Percentiles rank a stretch among this genome's conserved stretches.
Evolutionary conservation across 2,797 vertebrate genomes (phyloP).

Genomic region (Gallirallus australis): DNA sequence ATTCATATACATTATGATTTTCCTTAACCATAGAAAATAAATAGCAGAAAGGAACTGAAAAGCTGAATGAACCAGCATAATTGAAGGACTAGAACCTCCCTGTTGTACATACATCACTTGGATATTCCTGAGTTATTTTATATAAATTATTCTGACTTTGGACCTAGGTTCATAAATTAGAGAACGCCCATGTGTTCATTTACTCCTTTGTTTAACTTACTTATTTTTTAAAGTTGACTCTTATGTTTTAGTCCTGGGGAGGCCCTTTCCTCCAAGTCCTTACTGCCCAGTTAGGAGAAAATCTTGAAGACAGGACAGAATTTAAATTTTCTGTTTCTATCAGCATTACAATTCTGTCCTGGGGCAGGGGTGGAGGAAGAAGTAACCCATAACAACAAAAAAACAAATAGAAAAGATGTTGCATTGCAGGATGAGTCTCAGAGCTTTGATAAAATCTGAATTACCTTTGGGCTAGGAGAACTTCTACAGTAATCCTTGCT

Average conservation of each 20-base stretch:
- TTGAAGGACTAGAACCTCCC: neutral
- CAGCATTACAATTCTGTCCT: neutral
- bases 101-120: neutral
- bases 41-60: neutral
- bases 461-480: neutral
- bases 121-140: neutral
- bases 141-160: neutral
- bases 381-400: neutral
- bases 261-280: neutral
- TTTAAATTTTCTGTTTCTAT: neutral
- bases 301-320: neutral
- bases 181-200: neutral
- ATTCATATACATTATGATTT: neutral
- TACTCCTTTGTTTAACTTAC: neutral
- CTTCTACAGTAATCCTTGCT: neutral
- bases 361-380: accelerated
- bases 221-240: neutral
- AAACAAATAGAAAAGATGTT: neutral
- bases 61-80: neutral
- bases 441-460: neutral
- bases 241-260: neutral
- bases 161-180: neutral
- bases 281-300: neutral
- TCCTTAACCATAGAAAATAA: neutral
- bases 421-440: neutral